Evolutionary conservation across 2,113 vertebrate genomes (phyloP).

Genomic region (Monarcha castaneiventris): DNA sequence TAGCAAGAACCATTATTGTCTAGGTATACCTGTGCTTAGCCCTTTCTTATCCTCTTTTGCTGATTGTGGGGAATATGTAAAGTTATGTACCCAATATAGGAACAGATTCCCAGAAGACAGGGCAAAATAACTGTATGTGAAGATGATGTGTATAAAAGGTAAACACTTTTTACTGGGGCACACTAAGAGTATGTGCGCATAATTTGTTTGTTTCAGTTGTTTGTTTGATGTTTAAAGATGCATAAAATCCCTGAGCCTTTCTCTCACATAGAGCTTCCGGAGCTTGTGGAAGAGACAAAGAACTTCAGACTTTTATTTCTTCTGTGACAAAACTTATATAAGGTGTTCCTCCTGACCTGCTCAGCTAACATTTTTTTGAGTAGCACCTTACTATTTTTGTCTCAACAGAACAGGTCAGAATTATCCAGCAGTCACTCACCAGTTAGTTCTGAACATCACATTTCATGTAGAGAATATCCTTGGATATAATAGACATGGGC

Average conservation of each 20-base stretch:
- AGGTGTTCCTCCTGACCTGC: not conserved
- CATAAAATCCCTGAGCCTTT: not conserved
- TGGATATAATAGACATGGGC: not conserved
- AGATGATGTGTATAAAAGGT: not conserved
- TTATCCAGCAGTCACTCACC: not conserved
- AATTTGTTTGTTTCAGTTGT: not conserved
- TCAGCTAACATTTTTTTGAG: not conserved
- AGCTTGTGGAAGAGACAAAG: not conserved
- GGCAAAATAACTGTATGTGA: not conserved
- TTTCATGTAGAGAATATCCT: not conserved
- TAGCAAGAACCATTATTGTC: not conserved
- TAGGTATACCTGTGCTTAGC: not conserved
- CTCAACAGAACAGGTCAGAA: not conserved
- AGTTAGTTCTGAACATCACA: not conserved
- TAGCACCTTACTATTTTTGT: not conserved
- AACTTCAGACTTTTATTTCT: not conserved
- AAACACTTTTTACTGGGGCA: not conserved
- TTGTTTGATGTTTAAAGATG: not conserved
- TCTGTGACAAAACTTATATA: not conserved
- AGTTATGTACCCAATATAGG: not conserved
- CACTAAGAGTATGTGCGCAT: not conserved
- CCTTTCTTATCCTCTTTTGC: not conserved
- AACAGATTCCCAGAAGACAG: not conserved
- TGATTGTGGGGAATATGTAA: not conserved
- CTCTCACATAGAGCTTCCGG: not conserved